Evolutionary conservation across 2,797 vertebrate genomes (phyloP).

Genomic region (Diceros bicornis): DNA sequence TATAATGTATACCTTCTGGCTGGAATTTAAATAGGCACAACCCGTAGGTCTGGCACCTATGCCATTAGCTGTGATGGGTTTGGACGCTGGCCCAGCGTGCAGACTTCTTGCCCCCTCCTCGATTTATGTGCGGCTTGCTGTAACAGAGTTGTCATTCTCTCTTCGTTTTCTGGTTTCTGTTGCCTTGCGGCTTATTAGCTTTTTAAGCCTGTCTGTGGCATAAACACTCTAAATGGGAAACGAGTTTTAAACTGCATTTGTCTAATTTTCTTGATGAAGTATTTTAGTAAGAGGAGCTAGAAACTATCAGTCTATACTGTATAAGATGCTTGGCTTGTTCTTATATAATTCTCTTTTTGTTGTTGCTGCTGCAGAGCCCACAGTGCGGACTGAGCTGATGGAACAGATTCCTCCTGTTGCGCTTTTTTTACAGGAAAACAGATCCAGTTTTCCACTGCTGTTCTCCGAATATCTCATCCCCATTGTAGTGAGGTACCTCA

Average conservation of each 20-base stretch:
- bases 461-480: conserved; percentile 95
- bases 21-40: conserved; percentile 78
- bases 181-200: conserved; percentile 74
- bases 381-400: conserved; percentile 95
- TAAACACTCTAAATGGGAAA: conserved; percentile 81
- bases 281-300: conserved; percentile 81
- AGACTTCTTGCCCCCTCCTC: conserved; percentile 54
- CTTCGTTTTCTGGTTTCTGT: conserved; percentile 75
- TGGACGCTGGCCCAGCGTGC: conserved; percentile 72
- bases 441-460: conserved; percentile 93
- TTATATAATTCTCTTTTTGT: conserved; percentile 54
- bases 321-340: conserved; percentile 43
- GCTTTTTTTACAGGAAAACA: conserved; percentile 95
- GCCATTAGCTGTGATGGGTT: conserved; percentile 78
- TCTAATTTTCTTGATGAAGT: conserved; percentile 83
- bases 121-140: conserved; percentile 75
- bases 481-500: conserved; percentile 93
- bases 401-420: conserved; percentile 95
- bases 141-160: conserved; percentile 79
- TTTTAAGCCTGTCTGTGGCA: conserved; percentile 79
- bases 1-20: conserved; percentile 76
- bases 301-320: conserved; percentile 20
- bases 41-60: conserved; percentile 68
- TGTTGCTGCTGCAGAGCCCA: conserved; percentile 91
- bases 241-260: conserved; percentile 82